Percentiles rank a stretch among this genome's conserved stretches.
These are phyloP conservation scores for Epicampocera succincta DNA, from an alignment of 2,888 invertebrate species.

Conservation along the genomic window DNA sequence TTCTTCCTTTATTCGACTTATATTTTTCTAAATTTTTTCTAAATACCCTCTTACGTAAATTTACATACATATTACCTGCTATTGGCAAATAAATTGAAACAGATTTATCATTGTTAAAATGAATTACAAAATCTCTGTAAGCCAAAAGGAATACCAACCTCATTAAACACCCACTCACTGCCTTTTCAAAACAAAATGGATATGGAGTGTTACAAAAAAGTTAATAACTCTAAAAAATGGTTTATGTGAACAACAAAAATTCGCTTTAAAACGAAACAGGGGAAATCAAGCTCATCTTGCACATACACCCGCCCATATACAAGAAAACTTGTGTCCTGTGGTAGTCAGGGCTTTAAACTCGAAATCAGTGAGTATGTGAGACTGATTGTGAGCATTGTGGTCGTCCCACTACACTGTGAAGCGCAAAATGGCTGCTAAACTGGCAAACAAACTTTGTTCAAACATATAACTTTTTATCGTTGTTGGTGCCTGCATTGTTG, in stretches of 20 bases:
- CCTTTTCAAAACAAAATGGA: constrained; percentile 9
- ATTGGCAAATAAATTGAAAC: constrained; percentile 75
- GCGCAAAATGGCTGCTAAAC: constrained; percentile 81
- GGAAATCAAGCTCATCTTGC: not conserved
- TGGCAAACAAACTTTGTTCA: constrained; percentile 80
- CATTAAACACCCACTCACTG: constrained; percentile 20
- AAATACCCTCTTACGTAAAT: constrained; percentile 28
- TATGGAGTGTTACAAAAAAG: constrained; percentile 79
- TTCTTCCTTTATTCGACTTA: not conserved
- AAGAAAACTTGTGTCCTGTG: constrained; percentile 52
- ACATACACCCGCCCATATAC: not conserved
- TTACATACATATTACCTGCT: constrained; percentile 58
- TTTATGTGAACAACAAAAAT: constrained; percentile 58
- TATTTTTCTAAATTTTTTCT: not conserved
- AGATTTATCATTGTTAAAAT: constrained; percentile 77
- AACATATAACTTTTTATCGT: constrained; percentile 68
- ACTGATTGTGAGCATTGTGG: constrained; percentile 58
- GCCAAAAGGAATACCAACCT: constrained; percentile 14
- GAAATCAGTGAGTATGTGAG: constrained; percentile 36
- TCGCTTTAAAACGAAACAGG: constrained; percentile 23
- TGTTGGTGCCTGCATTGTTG: constrained; percentile 26
- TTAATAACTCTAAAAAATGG: constrained; percentile 75
- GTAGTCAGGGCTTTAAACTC: constrained; percentile 20
- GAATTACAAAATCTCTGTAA: constrained; percentile 44
- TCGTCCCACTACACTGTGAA: constrained; percentile 71